Evolutionary conservation across 2,888 invertebrate genomes (phyloP), one percentile per base, ranked within the genome.

Genomic region (Andrena minutula): DNA sequence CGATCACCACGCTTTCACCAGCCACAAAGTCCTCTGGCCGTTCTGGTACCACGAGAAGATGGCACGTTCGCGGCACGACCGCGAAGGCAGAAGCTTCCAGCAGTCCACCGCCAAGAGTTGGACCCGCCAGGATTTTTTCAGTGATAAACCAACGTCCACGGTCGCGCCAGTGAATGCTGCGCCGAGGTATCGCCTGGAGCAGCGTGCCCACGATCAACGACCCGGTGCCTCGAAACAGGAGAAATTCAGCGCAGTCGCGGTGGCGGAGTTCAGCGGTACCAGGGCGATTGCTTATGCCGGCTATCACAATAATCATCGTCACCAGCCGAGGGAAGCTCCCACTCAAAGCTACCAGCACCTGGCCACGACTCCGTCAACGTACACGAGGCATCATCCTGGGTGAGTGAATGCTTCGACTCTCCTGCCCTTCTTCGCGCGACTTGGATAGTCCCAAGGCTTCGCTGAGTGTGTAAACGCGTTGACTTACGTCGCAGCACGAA

Each of bases 341-440:
- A 75, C 82, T 58, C 87, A 87, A 56, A 78, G 77, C 73, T 90
- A 87, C 74, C 87, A 87, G 35, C 86, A 74, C 60, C 61, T 73
- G 16, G 72, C 85, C 1, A 88, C 88, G 3, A 86, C 91, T 7
- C 82, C 91, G 63, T 80, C 83, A 41, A 77, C 87, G 3, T 93
- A 93, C 76, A 90, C 88, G 28, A 92, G 89, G 83, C 90, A 91
- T 82, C 93, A 93, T 81, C 81, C 92, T 65, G 93, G 93, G 93
- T 93, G 72, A 92, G 92, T 89, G 23, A 56, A 75, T 7, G 1
- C 6, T 8, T n/a, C 28, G 12, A 20, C 12, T 4, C 47, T 28
- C 30, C 2, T 8, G 41, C 12, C 16, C 12, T 20, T 12, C 16
- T n/a, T 12, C 2, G 0, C 7, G 6, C 10, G 51, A 49, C 16